phyloP scores from a whole-genome alignment of 2,888 invertebrate species.

The Trachelus troglodyta region DNA sequence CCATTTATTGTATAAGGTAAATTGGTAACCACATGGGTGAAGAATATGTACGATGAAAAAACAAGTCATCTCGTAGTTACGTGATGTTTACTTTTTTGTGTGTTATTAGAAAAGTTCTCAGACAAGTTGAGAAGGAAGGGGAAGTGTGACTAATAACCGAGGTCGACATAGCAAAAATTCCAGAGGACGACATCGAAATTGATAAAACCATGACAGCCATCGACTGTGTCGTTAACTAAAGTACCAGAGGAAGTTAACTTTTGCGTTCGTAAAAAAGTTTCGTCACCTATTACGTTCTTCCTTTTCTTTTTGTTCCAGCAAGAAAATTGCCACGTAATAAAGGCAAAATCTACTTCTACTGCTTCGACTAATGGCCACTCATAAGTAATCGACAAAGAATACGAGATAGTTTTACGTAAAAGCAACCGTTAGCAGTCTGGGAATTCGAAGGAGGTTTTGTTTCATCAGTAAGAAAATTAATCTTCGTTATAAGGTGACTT shows the following conservation, averaged over 20 bases:
- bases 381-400: background rate
- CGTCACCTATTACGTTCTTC: background rate
- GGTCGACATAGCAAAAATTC: background rate
- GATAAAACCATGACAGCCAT: background rate
- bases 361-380: background rate
- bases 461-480: slow-evolving; percentile 22
- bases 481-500: slow-evolving; percentile 20
- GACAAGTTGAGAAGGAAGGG: background rate
- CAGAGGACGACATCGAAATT: background rate
- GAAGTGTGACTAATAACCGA: background rate
- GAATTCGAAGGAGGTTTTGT: background rate
- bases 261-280: background rate
- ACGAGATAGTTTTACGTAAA: background rate
- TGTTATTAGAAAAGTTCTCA: background rate
- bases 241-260: background rate
- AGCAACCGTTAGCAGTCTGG: background rate
- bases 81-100: background rate
- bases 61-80: background rate
- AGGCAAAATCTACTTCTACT: background rate
- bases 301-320: background rate
- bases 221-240: background rate
- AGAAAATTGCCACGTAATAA: background rate
- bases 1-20: background rate
- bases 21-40: background rate
- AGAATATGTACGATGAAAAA: background rate